Percentiles rank a stretch among this genome's conserved stretches.
Conservation (phyloP, 2,888 invertebrate genomes). For the Drosophila ezoana region DNA sequence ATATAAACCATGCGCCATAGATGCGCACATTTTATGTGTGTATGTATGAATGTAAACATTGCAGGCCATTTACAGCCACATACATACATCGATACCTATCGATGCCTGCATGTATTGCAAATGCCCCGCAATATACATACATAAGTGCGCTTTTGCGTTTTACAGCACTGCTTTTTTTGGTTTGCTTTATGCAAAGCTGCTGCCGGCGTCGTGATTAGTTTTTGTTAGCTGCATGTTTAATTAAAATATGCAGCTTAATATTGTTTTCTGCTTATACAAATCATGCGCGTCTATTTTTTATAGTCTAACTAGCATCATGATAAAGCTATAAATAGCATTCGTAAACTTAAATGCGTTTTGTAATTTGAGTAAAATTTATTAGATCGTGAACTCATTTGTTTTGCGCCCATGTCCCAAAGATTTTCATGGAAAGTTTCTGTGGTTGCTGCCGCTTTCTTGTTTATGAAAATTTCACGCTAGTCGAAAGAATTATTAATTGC, state of each 20-base stretch:
- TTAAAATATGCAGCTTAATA: slow-evolving; percentile 9
- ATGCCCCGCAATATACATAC: neutral
- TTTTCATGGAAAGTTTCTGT: slow-evolving; percentile 76
- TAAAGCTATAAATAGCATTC: neutral
- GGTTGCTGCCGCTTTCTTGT: slow-evolving; percentile 61
- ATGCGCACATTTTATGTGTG: slow-evolving; percentile 12
- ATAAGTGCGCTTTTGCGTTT: neutral
- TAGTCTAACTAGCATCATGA: neutral
- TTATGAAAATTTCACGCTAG: slow-evolving; percentile 78
- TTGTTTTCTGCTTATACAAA: slow-evolving; percentile 3
- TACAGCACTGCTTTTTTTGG: slow-evolving; percentile 10
- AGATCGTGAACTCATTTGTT: slow-evolving; percentile 66
- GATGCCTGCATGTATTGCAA: neutral
- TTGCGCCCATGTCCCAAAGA: slow-evolving; percentile 51
- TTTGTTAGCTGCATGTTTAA: slow-evolving; percentile 6
- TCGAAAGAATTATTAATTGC: slow-evolving; percentile 79
- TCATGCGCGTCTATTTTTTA: neutral
- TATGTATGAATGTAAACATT: slow-evolving; percentile 25
- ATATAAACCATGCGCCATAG: slow-evolving; percentile 27
- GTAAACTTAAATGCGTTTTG: slow-evolving; percentile 39
- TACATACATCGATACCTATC: neutral
- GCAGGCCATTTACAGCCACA: slow-evolving; percentile 20
- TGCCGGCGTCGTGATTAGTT: slow-evolving; percentile 5
- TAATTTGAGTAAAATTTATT: slow-evolving; percentile 68
- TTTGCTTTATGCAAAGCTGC: neutral